Evolutionary conservation across 2,797 vertebrate genomes (phyloP).

Genomic region (Falco novaeseelandiae): DNA sequence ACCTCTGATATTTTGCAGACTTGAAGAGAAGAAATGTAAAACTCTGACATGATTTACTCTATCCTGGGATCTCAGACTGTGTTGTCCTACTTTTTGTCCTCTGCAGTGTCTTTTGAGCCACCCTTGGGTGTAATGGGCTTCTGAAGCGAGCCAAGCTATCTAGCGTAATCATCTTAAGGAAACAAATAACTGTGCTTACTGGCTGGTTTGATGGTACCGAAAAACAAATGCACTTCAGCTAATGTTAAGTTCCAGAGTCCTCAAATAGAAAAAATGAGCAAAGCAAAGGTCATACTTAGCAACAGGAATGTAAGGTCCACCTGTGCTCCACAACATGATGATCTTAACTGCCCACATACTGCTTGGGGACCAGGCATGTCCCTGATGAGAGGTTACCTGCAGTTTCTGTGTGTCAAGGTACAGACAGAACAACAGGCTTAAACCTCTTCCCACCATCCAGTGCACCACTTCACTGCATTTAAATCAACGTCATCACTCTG

Average conservation of each 20-base stretch:
- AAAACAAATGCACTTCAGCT: not conserved
- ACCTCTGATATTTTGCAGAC: not conserved
- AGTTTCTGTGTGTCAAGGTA: not conserved
- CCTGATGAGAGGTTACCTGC: not conserved
- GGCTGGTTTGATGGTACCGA: not conserved
- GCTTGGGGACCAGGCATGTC: not conserved
- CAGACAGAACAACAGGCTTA: not conserved
- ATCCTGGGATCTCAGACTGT: not conserved
- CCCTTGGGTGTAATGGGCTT: conserved; percentile 44
- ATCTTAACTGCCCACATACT: not conserved
- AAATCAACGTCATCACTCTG: not conserved
- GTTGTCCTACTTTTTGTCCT: conserved; percentile 56
- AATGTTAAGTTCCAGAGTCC: not conserved
- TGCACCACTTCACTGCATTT: not conserved
- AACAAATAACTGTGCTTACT: not conserved
- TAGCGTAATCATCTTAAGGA: conserved; percentile 17
- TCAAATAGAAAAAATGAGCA: not conserved
- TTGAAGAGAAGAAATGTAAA: not conserved
- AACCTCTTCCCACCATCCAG: not conserved
- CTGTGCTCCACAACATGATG: not conserved
- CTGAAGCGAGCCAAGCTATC: conserved; percentile 5
- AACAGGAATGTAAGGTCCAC: not conserved
- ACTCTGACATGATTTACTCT: conserved; percentile 10
- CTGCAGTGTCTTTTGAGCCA: conserved; percentile 25
- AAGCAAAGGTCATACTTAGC: not conserved